phyloP scores from a whole-genome alignment of 2,113 vertebrate species.

The Forbesichthys papilliferus region DNA sequence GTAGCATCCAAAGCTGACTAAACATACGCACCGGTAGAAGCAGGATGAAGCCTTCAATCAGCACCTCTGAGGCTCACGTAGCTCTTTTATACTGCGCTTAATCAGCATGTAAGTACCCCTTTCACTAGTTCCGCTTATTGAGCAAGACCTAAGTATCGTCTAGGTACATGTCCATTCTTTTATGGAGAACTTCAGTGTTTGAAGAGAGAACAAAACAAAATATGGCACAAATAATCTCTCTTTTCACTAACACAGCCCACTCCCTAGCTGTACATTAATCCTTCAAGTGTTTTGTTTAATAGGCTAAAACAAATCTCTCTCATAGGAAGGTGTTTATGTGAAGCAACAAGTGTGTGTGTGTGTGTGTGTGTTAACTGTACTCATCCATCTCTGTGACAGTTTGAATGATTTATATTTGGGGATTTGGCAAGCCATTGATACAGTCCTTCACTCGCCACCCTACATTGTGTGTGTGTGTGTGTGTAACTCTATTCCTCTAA shows the following conservation, averaged over 20 bases:
- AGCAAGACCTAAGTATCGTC: slow-evolving; percentile 49
- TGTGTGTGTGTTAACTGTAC: slow-evolving; percentile 50
- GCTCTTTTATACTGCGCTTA: slow-evolving; percentile 24
- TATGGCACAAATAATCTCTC: slow-evolving; percentile 65
- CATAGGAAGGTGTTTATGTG: slow-evolving; percentile 59
- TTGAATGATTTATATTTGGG: slow-evolving; percentile 67
- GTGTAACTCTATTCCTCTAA: slow-evolving; percentile 79
- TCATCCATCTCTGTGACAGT: slow-evolving; percentile 63
- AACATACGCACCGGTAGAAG: slow-evolving; percentile 22
- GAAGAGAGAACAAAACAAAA: slow-evolving; percentile 66
- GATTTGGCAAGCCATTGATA: slow-evolving; percentile 71
- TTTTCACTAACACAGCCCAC: slow-evolving; percentile 48
- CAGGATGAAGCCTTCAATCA: slow-evolving; percentile 45
- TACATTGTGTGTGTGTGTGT: slow-evolving; percentile 65
- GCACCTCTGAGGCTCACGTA: slow-evolving; percentile 17
- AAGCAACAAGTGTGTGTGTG: slow-evolving; percentile 52
- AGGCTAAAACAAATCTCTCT: slow-evolving; percentile 69
- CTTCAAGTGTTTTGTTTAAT: slow-evolving; percentile 71
- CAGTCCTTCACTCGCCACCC: slow-evolving; percentile 74
- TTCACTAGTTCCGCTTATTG: slow-evolving; percentile 59
- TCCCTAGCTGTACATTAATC: slow-evolving; percentile 38
- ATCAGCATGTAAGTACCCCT: slow-evolving; percentile 48
- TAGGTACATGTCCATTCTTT: slow-evolving; percentile 48
- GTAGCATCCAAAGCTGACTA: slow-evolving; percentile 33
- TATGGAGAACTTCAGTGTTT: slow-evolving; percentile 57